Evolutionary conservation across 2,888 invertebrate genomes (phyloP).

Genomic region (Polymixis flavicincta): DNA sequence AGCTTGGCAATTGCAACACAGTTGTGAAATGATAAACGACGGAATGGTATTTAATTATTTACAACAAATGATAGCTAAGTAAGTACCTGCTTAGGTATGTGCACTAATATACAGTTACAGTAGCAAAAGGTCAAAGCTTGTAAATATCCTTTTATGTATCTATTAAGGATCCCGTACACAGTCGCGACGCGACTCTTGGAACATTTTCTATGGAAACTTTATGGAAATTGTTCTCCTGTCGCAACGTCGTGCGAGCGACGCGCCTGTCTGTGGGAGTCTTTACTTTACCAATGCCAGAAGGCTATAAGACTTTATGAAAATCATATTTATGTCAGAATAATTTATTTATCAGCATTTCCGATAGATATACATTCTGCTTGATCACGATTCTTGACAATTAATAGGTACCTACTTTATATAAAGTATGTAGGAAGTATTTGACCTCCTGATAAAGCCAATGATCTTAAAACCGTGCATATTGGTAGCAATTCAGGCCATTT

Average conservation of each 20-base stretch:
- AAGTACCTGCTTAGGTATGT: background rate
- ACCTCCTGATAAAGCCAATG: constrained; percentile 31
- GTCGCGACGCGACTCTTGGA: too few species aligned
- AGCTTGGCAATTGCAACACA: constrained; percentile 21
- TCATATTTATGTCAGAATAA: background rate
- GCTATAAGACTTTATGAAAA: background rate
- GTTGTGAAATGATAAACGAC: constrained; percentile 21
- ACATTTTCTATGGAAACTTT: too few species aligned
- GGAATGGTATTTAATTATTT: background rate
- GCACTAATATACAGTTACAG: background rate
- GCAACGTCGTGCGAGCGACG: too few species aligned
- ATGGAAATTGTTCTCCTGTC: too few species aligned
- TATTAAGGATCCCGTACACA: too few species aligned
- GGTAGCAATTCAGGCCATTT: constrained; percentile 38
- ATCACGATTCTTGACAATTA: constrained; percentile 5
- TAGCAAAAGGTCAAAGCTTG: background rate
- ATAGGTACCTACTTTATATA: background rate
- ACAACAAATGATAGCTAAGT: constrained; percentile 22
- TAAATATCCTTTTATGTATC: constrained; percentile 11
- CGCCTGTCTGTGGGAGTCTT: background rate
- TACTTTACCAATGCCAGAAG: constrained; percentile 5
- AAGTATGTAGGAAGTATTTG: constrained; percentile 28
- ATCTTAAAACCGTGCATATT: constrained; percentile 32
- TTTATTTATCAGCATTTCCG: background rate
- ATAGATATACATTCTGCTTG: constrained; percentile 11